Percentiles rank a stretch among this genome's conserved stretches.
Conservation (phyloP, 2,888 invertebrate species). For the Alsophila aescularia region DNA sequence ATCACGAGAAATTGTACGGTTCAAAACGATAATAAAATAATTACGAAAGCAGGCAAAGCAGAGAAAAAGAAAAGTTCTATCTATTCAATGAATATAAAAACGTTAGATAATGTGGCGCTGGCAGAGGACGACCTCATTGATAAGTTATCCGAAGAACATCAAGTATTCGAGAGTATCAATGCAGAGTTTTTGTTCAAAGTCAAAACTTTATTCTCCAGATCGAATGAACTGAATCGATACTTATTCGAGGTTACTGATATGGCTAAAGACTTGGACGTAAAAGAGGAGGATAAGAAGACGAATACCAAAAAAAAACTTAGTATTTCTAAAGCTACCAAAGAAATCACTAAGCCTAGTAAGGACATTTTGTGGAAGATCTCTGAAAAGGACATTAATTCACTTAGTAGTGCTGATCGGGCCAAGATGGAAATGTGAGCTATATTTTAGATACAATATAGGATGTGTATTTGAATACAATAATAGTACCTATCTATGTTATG, state of each 20-base stretch:
- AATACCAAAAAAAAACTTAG: conserved; percentile 47
- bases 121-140: conserved; percentile 8
- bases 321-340: conserved; percentile 48
- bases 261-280: conserved; percentile 47
- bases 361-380: conserved; percentile 48
- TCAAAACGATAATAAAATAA: too few relatives aligned
- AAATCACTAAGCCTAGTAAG: conserved; percentile 54
- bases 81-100: too few relatives aligned
- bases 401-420: conserved; percentile 44
- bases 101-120: too few relatives aligned
- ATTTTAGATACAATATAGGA: not conserved
- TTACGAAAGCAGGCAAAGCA: too few relatives aligned
- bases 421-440: conserved; percentile 51
- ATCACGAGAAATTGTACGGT: too few relatives aligned
- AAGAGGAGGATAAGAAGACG: conserved; percentile 55
- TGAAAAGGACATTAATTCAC: conserved; percentile 48
- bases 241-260: conserved; percentile 64
- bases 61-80: too few relatives aligned
- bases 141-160: conserved; percentile 34
- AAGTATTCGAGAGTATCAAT: conserved; percentile 16
- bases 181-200: conserved; percentile 3
- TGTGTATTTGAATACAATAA: not conserved
- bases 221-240: conserved; percentile 41
- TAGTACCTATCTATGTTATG: too few relatives aligned
- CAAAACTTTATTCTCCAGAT: conserved; percentile 41